Conservation (phyloP, 2,888 invertebrate genomes). For the Thereva unica region DNA sequence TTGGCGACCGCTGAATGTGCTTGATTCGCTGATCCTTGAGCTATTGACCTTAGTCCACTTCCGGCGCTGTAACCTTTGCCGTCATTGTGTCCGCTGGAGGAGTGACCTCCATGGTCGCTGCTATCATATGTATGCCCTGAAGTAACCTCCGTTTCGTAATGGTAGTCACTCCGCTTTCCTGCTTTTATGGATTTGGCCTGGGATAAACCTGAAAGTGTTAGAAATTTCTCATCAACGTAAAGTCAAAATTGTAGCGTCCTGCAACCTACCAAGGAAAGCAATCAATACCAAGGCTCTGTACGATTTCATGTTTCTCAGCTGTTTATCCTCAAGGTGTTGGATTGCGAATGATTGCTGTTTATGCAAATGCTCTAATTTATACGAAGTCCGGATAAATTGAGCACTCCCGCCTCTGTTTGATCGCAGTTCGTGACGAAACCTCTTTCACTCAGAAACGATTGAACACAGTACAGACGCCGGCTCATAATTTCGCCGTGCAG, state of each 20-base stretch:
- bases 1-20: constrained; percentile 74
- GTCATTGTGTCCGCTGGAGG: neutral
- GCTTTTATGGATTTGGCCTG: constrained; percentile 19
- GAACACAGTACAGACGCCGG: too few relatives aligned
- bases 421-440: too few relatives aligned
- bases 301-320: constrained; percentile 4
- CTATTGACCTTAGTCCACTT: constrained; percentile 72
- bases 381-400: neutral
- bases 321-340: constrained; percentile 14
- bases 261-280: constrained; percentile 17
- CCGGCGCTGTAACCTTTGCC: constrained; percentile 59
- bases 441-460: too few relatives aligned
- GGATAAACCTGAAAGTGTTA: constrained; percentile 8
- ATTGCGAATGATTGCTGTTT: constrained; percentile 21
- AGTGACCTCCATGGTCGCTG: neutral
- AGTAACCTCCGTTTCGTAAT: constrained; percentile 1
- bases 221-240: neutral
- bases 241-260: neutral
- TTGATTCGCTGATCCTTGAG: constrained; percentile 76
- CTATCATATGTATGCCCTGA: neutral
- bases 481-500: too few relatives aligned
- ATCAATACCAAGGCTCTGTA: constrained; percentile 3
- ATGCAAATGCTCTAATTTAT: constrained; percentile 33
- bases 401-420: too few relatives aligned
- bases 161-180: neutral